phyloP scores from a whole-genome alignment of 2,888 invertebrate genomes.

The Philereme transversata region DNA sequence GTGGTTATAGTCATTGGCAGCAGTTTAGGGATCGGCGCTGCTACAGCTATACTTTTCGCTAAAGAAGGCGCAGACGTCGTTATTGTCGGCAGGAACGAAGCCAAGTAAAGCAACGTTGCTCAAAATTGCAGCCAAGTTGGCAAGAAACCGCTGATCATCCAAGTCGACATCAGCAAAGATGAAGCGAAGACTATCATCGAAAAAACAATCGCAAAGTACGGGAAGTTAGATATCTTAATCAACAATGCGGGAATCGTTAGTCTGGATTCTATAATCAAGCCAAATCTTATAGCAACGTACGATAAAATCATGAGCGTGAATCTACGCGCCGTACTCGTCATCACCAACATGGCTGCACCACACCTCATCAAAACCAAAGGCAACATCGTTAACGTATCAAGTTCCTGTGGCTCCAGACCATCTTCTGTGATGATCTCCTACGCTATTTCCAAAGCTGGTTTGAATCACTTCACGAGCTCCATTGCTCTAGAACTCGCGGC shows the following conservation, averaged over 20 bases:
- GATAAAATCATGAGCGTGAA: conserved; percentile 53
- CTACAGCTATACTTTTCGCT: conserved; percentile 2
- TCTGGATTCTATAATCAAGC: conserved; percentile 20
- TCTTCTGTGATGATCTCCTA: conserved; percentile 57
- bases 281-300: conserved; percentile 38
- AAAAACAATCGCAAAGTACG: conserved; percentile 46
- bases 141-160: conserved; percentile 10
- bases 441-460: conserved; percentile 47
- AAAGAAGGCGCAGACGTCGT: conserved; percentile 25
- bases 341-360: conserved; percentile 49
- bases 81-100: conserved; percentile 6
- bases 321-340: conserved; percentile 44
- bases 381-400: conserved; percentile 55
- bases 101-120: conserved; percentile 4
- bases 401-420: conserved; percentile 22
- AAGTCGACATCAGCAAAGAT: conserved; percentile 43
- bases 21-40: conserved; percentile 8
- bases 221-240: conserved; percentile 51
- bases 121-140: conserved; percentile 1
- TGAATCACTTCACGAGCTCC: conserved; percentile 48
- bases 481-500: conserved; percentile 86
- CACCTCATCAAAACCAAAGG: conserved; percentile 52
- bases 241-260: conserved; percentile 52
- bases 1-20: conserved; percentile 7
- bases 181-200: conserved; percentile 41